phyloP scores from a whole-genome alignment of 1,140 invertebrate genomes.

The Pollicipes pollicipes region DNA sequence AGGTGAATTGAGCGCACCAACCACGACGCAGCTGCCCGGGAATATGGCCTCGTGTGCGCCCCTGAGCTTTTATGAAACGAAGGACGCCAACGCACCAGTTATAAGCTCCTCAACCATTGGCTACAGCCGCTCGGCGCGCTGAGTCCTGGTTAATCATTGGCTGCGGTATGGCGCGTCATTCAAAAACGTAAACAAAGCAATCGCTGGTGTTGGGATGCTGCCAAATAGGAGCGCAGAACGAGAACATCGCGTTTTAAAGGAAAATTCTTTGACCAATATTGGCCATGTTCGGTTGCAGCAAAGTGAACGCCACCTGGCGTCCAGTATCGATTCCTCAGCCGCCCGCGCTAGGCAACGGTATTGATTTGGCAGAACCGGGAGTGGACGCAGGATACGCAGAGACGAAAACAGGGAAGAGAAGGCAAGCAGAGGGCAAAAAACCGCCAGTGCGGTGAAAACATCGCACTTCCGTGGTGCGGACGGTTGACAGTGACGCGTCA shows the following conservation, averaged over 20 bases:
- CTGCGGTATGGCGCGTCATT: background rate
- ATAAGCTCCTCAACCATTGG: background rate
- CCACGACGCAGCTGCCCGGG: background rate
- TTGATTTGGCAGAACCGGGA: background rate
- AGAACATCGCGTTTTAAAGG: background rate
- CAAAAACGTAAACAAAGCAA: background rate
- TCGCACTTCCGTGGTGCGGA: too few relatives aligned
- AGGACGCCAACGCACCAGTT: background rate
- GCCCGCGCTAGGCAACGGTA: background rate
- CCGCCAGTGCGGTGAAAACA: too few relatives aligned
- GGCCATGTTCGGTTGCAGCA: background rate
- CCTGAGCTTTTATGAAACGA: background rate
- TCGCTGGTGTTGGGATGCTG: background rate
- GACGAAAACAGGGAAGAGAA: too few relatives aligned
- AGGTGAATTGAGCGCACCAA: background rate
- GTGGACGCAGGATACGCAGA: too few relatives aligned
- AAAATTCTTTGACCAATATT: background rate
- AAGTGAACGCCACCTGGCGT: background rate
- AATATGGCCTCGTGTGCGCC: background rate
- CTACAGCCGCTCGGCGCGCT: background rate
- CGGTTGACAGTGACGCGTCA: too few relatives aligned
- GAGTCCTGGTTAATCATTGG: background rate
- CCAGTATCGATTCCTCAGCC: background rate
- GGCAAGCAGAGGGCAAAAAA: too few relatives aligned
- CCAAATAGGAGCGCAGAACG: background rate